Base-by-base conservation (phyloP, 2,888 invertebrate species). In the Pristionchus fissidentatus region DNA sequence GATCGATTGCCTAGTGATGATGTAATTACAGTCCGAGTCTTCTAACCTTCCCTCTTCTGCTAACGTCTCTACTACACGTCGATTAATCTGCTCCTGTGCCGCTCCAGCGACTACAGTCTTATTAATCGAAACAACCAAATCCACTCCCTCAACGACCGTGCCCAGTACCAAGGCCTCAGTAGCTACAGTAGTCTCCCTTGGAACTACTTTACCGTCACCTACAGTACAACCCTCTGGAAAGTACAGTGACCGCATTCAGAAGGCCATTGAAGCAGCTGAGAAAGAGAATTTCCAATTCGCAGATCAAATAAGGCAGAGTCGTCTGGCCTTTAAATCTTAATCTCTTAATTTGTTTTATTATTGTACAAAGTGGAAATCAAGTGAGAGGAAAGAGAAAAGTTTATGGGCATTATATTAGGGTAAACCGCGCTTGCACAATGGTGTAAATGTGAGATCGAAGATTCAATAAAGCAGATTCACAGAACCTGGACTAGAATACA, bases 391-490 rank as follows among this genome's bases (percentile, higher is more conserved):
- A 66, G 32, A 1, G 29, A 62, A 13, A 19, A 26, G 4, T 62
- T 62, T 62, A 62, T 62, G 13, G 19, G 15, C 19, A 66, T 35
- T 38, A 38, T n/a, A 19, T 26, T 57, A 57, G 35, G 22, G 15
- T 0, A 70, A 70, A 29, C 26, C n/a, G n/a, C n/a, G n/a, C n/a
- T n/a, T n/a, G n/a, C n/a, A n/a, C n/a, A n/a, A n/a, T n/a, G n/a
- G n/a, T n/a, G n/a, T n/a, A 41, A 70, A 7, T 38, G 1, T 70
- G 70, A 70, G 70, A 70, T 70, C 70, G n/a, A n/a, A 70, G 41
- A 10, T 26, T n/a, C 22, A 70, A n/a, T 70, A 70, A 70, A 70
- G 70, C 70, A n/a, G 38, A 4, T 62, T 57, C 10, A 26, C 26
- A 57, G 13, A 10, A 29, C 10, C n/a, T n/a, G n/a, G 70, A 70